Evolutionary conservation across 2,113 vertebrate genomes (phyloP).

Genomic region (Butorides virescens): DNA sequence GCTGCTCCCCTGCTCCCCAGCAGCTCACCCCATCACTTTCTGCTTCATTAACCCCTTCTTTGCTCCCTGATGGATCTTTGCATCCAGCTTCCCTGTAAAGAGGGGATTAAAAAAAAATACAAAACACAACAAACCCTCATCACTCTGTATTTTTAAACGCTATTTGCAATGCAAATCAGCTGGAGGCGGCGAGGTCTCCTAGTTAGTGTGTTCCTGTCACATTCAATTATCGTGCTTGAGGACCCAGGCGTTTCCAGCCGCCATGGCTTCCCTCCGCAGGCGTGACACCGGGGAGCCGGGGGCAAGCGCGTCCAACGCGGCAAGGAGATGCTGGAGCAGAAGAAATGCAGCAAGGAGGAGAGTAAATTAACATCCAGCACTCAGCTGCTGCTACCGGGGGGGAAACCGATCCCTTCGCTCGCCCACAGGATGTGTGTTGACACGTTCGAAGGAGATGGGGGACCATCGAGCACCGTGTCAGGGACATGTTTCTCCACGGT

Average conservation of each 20-base stretch:
- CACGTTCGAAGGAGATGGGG: neutral
- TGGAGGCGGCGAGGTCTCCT: constrained; percentile 67
- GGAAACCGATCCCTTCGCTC: neutral
- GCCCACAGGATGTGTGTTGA: neutral
- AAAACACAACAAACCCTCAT: neutral
- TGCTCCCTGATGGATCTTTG: constrained; percentile 92
- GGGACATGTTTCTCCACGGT: neutral
- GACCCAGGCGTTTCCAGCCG: constrained; percentile 56
- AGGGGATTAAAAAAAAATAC: constrained; percentile 13
- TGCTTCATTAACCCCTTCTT: constrained; percentile 94
- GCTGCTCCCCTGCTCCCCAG: neutral
- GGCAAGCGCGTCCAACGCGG: neutral
- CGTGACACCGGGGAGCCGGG: neutral
- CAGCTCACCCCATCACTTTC: constrained; percentile 63
- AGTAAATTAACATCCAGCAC: constrained; percentile 35
- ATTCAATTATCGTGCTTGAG: constrained; percentile 72
- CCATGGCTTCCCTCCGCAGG: constrained; percentile 22
- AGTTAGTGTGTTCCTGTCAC: constrained; percentile 73
- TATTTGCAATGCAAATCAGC: constrained; percentile 80
- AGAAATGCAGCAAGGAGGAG: neutral
- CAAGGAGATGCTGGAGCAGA: neutral
- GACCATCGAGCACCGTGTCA: neutral
- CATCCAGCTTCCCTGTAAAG: constrained; percentile 92
- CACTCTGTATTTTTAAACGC: constrained; percentile 66
- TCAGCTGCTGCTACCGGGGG: neutral